These are phyloP conservation scores for Girardia tigrina DNA, from an alignment of 2,888 invertebrate species.

Conservation along the genomic window DNA sequence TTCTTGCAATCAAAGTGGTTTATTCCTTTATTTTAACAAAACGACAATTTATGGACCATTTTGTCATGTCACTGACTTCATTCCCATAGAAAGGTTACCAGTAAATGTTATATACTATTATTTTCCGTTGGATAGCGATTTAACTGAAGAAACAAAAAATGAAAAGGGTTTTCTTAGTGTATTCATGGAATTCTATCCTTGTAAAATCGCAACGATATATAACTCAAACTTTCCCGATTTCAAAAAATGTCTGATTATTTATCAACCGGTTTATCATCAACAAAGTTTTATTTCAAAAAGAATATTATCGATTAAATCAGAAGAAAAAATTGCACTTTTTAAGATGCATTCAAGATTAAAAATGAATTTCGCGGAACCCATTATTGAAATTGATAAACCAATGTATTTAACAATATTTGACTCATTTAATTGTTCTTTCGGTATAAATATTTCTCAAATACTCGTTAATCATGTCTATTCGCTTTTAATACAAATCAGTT, in stretches of 20 bases:
- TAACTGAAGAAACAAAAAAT: no score
- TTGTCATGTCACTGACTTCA: neutral
- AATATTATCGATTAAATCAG: neutral
- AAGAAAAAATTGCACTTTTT: neutral
- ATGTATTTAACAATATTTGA: neutral
- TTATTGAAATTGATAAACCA: neutral
- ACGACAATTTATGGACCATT: neutral
- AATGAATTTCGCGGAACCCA: neutral
- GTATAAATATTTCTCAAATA: neutral
- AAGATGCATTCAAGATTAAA: neutral
- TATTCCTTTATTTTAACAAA: neutral
- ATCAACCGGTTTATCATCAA: neutral
- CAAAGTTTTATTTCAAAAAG: neutral
- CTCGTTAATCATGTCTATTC: neutral
- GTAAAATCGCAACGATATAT: neutral
- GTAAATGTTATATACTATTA: neutral
- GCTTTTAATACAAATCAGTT: slow-evolving; percentile 21
- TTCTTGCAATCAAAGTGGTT: neutral
- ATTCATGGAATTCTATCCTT: neutral
- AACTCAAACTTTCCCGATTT: neutral
- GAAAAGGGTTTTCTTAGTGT: no score
- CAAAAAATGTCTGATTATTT: neutral
- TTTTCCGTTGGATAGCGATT: neutral
- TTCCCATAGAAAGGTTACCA: neutral
- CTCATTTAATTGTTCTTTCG: neutral